phyloP scores from a whole-genome alignment of 2,888 invertebrate genomes.

The Steromphala cineraria region DNA sequence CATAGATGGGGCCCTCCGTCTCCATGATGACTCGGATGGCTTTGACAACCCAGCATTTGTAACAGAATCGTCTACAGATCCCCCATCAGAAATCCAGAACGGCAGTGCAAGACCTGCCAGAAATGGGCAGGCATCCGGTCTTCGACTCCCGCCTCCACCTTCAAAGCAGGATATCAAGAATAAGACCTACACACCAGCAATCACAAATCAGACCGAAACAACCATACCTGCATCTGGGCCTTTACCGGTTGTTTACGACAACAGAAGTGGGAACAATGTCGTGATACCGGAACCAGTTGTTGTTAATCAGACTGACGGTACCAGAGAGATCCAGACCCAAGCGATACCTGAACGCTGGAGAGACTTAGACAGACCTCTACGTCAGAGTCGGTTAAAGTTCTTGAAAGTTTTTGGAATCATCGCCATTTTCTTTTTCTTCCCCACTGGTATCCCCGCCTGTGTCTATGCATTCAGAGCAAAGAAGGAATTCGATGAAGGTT shows the following conservation, averaged over 20 bases:
- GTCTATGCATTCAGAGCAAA: conserved; percentile 56
- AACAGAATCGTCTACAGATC: conserved; percentile 16
- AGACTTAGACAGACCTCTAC: conserved; percentile 42
- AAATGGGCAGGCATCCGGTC: background rate
- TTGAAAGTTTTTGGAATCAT: conserved; percentile 57
- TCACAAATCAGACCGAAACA: background rate
- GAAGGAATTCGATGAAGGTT: conserved; percentile 60
- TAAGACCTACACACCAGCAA: background rate
- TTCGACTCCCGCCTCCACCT: background rate
- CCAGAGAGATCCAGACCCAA: conserved; percentile 49
- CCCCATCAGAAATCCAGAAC: background rate
- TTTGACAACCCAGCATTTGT: background rate
- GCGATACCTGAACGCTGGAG: conserved; percentile 38
- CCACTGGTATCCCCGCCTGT: conserved; percentile 62
- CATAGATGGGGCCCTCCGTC: background rate
- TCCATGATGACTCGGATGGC: background rate
- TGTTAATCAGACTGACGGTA: conserved; percentile 42
- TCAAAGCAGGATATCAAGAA: background rate
- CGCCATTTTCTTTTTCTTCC: conserved; percentile 64
- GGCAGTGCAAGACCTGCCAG: background rate
- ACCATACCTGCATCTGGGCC: conserved; percentile 15
- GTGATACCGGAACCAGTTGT: conserved; percentile 49
- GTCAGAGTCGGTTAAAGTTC: conserved; percentile 44
- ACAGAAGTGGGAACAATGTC: conserved; percentile 42
- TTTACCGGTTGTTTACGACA: conserved; percentile 44